A percentile compares a stretch with the other conserved stretches of the same genome.
These are phyloP conservation scores for Trissolcus japonicus DNA, from an alignment of 2,888 invertebrate genomes.

Conservation along the genomic window DNA sequence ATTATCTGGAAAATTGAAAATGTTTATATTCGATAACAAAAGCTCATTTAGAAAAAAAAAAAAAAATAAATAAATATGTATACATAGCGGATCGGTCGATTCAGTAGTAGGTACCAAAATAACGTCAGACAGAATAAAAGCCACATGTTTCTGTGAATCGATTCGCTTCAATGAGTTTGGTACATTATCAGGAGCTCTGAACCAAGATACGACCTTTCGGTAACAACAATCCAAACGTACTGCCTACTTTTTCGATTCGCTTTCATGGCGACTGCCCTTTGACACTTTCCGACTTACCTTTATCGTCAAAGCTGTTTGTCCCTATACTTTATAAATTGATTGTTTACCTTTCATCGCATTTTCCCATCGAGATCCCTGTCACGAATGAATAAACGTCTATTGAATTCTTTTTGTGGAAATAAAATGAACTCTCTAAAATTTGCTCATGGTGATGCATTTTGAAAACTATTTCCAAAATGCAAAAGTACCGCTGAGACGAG, in stretches of 20 bases:
- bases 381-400: neutral
- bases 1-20: no score
- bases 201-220: constrained; percentile 30
- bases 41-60: no score
- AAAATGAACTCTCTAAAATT: no score
- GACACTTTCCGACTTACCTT: constrained; percentile 42
- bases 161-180: neutral
- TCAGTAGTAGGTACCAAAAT: no score
- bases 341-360: constrained; percentile 13
- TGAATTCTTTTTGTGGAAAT: neutral
- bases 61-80: no score
- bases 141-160: no score
- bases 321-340: constrained; percentile 20
- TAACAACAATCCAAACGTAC: constrained; percentile 41
- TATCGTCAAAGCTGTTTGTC: constrained; percentile 48
- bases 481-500: no score
- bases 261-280: constrained; percentile 37
- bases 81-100: no score
- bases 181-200: constrained; percentile 33
- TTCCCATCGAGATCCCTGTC: neutral
- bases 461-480: no score
- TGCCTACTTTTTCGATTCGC: constrained; percentile 50
- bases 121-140: no score
- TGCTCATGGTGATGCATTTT: no score
- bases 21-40: no score